These are phyloP conservation scores for Sander lucioperca DNA, from an alignment of 2,113 vertebrate genomes.

Conservation along the genomic window DNA sequence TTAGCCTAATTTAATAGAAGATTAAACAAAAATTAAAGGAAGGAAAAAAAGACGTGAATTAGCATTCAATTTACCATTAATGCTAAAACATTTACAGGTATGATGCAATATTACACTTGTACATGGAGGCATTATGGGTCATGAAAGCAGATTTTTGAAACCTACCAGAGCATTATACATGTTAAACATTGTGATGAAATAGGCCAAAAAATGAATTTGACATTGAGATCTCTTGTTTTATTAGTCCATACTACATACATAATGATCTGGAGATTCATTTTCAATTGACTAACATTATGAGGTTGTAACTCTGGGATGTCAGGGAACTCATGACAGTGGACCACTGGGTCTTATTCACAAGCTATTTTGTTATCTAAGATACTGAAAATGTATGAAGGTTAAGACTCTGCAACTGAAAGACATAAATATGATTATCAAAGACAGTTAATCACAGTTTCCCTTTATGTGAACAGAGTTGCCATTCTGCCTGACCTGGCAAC, in stretches of 20 bases:
- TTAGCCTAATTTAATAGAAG: not conserved
- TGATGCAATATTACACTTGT: not conserved
- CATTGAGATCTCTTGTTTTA: not conserved
- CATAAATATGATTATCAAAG: not conserved
- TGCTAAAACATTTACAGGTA: slow-evolving; percentile 5
- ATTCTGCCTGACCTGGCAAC: slow-evolving; percentile 37
- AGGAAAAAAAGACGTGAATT: not conserved
- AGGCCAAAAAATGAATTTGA: not conserved
- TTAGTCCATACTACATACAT: not conserved
- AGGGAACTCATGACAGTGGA: not conserved
- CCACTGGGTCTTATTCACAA: not conserved
- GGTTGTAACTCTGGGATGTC: not conserved
- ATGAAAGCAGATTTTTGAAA: not conserved
- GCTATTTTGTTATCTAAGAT: not conserved
- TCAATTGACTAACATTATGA: not conserved
- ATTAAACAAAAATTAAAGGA: not conserved
- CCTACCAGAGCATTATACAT: not conserved
- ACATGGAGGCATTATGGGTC: not conserved
- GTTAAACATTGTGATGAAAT: not conserved
- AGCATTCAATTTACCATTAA: not conserved
- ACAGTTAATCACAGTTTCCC: not conserved
- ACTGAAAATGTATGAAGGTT: not conserved
- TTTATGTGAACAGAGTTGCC: slow-evolving; percentile 4
- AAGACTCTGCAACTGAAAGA: not conserved
- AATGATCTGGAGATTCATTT: slow-evolving; percentile 1